Evolutionary conservation across 2,888 invertebrate genomes (phyloP), one percentile per base, ranked within the genome.

Genomic region (Spatulosminthurus flaviceps): DNA sequence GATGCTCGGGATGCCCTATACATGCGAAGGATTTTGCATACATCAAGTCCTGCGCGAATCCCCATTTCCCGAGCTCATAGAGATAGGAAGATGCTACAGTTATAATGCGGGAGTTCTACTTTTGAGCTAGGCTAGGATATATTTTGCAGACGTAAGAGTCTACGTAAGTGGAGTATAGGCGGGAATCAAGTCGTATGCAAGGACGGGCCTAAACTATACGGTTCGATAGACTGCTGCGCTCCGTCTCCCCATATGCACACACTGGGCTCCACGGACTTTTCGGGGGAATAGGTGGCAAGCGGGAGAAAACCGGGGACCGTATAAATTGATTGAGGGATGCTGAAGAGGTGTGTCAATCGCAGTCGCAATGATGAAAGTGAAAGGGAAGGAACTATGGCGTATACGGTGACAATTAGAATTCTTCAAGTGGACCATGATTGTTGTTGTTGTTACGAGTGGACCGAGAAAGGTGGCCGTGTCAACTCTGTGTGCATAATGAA

Each of bases 281-380:
- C 28, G 67, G 67, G 67, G 67, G 67, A 67, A 67, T 75, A n/a
- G 64, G 64, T 64, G 66, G 75, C 28, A 75, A 75, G 75, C 75
- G 64, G 75, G 75, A 75, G 74, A 75, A 75, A 64, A 75, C 75
- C 75, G 64, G 64, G 64, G 75, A 64, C 41, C 75, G 75, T 75
- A 75, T 75, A 75, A 51, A 77, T 69, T 77, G 77, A 71, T 70
- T 77, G 71, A 77, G 77, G 71, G 75, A 64, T 64, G 75, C 64
- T 75, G 22, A 75, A 83, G 84, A 85, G 85, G 85, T 85, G 85
- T 85, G 85, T 84, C 85, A 80, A 82, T 85, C 85, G 84, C 84
- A 84, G 85, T 85, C 85, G 84, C 85, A 85, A 83, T 84, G 84
- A 84, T 82, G 85, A 85, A 85, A 85, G 85, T 84, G 85, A 85